Percentiles rank a stretch among this genome's conserved stretches.
phyloP scores from a whole-genome alignment of 2,888 invertebrate species.

The Ceraclea dissimilis region DNA sequence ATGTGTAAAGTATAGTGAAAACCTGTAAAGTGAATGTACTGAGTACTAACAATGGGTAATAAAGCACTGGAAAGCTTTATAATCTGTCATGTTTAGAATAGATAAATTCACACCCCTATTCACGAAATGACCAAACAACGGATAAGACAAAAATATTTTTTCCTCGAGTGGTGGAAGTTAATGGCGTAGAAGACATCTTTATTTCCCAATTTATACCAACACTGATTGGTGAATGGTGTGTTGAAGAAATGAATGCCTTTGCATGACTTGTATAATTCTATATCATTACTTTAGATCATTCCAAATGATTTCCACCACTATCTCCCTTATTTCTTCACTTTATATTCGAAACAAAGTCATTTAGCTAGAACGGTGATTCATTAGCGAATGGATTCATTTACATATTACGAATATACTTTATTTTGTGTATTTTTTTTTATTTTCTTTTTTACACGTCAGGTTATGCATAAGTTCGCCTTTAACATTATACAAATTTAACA shows the following conservation, averaged over 20 bases:
- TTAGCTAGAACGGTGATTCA: neutral
- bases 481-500: neutral
- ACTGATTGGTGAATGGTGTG: neutral
- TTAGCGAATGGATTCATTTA: neutral
- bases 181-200: conserved; percentile 1
- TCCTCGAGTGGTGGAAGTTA: neutral
- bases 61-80: no score
- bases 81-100: no score
- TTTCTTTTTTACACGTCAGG: neutral
- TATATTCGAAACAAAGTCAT: neutral
- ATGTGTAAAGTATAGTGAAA: no score
- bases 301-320: neutral
- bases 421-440: neutral
- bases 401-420: neutral
- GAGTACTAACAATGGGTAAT: no score
- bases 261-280: conserved; percentile 1
- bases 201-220: neutral
- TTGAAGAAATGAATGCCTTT: neutral
- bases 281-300: neutral
- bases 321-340: neutral
- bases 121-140: neutral
- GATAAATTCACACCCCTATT: no score
- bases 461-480: neutral
- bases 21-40: no score
- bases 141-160: conserved; percentile 1